Conservation (phyloP, 2,888 invertebrate genomes). For the Hesperia comma region DNA sequence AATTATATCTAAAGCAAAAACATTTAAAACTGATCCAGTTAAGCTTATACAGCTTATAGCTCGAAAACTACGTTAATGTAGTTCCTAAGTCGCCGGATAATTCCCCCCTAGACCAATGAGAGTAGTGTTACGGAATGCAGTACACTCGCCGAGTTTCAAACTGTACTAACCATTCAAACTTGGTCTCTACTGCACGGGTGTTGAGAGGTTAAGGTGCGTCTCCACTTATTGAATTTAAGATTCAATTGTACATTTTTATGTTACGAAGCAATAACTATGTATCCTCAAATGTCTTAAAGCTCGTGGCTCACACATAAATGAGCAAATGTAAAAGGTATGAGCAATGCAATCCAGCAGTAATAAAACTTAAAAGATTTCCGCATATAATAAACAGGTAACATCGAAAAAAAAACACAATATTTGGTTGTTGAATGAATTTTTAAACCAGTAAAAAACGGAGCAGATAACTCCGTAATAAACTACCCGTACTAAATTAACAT, state of each 20-base stretch:
- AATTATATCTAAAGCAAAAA: background rate
- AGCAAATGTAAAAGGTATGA: no score
- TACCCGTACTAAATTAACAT: no score
- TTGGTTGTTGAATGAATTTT: no score
- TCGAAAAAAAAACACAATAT: no score
- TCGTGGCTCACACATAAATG: no score
- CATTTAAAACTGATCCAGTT: slow-evolving; percentile 12
- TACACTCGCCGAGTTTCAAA: background rate
- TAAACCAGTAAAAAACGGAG: no score
- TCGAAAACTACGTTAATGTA: slow-evolving; percentile 16
- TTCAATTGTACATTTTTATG: background rate
- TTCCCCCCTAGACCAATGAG: slow-evolving; percentile 13
- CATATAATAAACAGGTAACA: no score
- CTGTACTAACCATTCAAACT: slow-evolving; percentile 19
- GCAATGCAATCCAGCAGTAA: no score
- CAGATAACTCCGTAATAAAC: no score
- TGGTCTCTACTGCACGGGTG: background rate
- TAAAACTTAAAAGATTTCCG: no score
- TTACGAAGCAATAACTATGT: no score
- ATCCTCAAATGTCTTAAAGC: no score
- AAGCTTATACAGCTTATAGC: slow-evolving; percentile 21
- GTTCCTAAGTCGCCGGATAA: slow-evolving; percentile 15
- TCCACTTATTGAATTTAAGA: background rate
- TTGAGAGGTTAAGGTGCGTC: background rate
- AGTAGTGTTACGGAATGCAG: background rate